Percentiles rank a stretch among this genome's conserved stretches.
phyloP scores from a whole-genome alignment of 2,113 vertebrate genomes.

The Crotalus horridus region DNA sequence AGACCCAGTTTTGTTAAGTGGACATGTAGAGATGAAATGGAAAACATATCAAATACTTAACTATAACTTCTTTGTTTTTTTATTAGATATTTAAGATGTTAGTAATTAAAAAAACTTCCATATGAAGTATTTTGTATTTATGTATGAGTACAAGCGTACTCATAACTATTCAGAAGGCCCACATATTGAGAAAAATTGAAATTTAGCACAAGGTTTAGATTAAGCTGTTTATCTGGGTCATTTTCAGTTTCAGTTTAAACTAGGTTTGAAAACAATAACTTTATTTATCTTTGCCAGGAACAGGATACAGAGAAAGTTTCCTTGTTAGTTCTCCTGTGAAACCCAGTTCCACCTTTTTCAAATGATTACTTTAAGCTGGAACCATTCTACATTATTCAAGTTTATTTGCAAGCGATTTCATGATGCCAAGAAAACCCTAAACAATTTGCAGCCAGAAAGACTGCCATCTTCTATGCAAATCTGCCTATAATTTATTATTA shows the following conservation, averaged over 20 bases:
- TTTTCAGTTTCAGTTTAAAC: background rate
- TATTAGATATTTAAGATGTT: background rate
- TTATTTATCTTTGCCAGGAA: background rate
- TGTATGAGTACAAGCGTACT: background rate
- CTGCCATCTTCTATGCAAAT: background rate
- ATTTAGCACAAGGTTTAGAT: background rate
- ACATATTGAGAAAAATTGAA: background rate
- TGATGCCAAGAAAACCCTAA: background rate
- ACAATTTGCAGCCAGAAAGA: background rate
- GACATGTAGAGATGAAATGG: background rate
- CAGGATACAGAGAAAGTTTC: background rate
- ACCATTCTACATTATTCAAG: background rate
- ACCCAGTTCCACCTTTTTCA: too few species aligned
- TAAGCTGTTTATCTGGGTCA: background rate
- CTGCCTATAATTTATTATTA: background rate
- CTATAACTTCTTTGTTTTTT: background rate
- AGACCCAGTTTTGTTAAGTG: background rate
- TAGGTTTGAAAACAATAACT: background rate
- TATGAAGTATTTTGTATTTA: background rate
- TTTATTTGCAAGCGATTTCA: background rate
- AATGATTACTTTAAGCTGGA: too few species aligned
- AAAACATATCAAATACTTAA: background rate
- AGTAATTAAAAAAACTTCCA: background rate
- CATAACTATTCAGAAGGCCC: background rate
- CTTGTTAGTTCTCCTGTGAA: background rate